phyloP scores from a whole-genome alignment of 2,113 vertebrate genomes.

The Zapornia atra region DNA sequence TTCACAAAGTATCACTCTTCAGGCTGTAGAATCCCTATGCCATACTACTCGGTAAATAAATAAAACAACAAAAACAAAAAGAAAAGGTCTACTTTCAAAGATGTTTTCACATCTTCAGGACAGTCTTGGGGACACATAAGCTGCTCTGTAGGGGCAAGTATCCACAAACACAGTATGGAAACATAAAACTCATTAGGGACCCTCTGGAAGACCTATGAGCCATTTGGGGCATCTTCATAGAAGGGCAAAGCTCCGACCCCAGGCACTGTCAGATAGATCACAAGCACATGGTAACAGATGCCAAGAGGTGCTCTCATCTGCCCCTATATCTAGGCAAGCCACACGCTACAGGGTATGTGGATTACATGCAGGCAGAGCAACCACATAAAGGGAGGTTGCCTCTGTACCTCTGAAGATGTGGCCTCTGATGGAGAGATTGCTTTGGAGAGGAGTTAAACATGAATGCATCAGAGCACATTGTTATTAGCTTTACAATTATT shows the following conservation, averaged over 20 bases:
- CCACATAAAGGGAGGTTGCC: background rate
- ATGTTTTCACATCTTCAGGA: background rate
- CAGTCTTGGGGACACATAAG: background rate
- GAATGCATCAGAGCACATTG: accelerated
- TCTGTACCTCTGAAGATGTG: background rate
- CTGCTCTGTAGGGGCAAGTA: background rate
- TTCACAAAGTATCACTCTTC: background rate
- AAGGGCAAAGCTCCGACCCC: background rate
- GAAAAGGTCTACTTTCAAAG: background rate
- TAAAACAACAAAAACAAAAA: background rate
- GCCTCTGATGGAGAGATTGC: background rate
- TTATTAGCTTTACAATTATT: background rate
- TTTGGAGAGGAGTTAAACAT: background rate
- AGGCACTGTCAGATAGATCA: accelerated
- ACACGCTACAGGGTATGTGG: background rate
- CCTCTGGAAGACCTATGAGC: background rate
- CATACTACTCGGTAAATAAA: background rate
- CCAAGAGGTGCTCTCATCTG: background rate
- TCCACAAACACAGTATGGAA: background rate
- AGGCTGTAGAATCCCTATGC: background rate
- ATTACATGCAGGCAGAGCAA: background rate
- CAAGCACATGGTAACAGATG: background rate
- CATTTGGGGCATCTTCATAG: background rate
- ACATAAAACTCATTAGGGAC: background rate
- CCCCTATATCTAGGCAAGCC: background rate